phyloP scores from a whole-genome alignment of 2,888 invertebrate species.

The Erynnis tages region DNA sequence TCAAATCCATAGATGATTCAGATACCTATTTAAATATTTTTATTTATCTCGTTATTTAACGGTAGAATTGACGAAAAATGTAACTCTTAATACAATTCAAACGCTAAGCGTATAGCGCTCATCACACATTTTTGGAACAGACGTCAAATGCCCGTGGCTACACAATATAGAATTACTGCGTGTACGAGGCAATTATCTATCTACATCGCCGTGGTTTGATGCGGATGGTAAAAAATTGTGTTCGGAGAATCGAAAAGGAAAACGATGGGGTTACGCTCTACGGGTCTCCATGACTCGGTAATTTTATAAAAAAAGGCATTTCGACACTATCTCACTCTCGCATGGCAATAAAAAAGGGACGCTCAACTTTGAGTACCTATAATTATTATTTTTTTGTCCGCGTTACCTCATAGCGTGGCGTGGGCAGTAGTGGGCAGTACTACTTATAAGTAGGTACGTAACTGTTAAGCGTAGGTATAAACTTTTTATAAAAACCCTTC shows the following conservation, averaged over 20 bases:
- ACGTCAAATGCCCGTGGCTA: background rate
- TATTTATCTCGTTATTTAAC: too few species aligned
- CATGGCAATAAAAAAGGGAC: slow-evolving; percentile 2
- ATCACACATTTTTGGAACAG: too few species aligned
- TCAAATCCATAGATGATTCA: too few species aligned
- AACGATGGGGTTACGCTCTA: slow-evolving; percentile 67
- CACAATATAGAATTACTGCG: slow-evolving; percentile 3
- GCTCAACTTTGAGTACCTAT: slow-evolving; percentile 10
- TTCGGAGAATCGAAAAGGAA: slow-evolving; percentile 70
- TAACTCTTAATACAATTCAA: too few species aligned
- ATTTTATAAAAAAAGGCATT: slow-evolving; percentile 50
- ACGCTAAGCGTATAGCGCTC: too few species aligned
- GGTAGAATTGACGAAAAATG: too few species aligned
- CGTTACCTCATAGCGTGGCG: background rate
- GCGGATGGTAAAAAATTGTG: slow-evolving; percentile 67
- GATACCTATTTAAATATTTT: too few species aligned
- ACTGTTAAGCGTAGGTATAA: too few species aligned
- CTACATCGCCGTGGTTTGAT: slow-evolving; percentile 27
- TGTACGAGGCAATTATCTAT: slow-evolving; percentile 17
- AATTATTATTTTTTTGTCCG: slow-evolving; percentile 15
- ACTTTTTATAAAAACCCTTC: too few species aligned
- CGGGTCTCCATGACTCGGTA: slow-evolving; percentile 62
- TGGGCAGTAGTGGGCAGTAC: too few species aligned
- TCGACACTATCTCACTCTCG: slow-evolving; percentile 31
- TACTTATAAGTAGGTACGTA: too few species aligned